Evolutionary conservation across 2,113 vertebrate species (phyloP), one percentile per base, ranked within the genome.

Genomic region (Hippopotamus amphibius): DNA sequence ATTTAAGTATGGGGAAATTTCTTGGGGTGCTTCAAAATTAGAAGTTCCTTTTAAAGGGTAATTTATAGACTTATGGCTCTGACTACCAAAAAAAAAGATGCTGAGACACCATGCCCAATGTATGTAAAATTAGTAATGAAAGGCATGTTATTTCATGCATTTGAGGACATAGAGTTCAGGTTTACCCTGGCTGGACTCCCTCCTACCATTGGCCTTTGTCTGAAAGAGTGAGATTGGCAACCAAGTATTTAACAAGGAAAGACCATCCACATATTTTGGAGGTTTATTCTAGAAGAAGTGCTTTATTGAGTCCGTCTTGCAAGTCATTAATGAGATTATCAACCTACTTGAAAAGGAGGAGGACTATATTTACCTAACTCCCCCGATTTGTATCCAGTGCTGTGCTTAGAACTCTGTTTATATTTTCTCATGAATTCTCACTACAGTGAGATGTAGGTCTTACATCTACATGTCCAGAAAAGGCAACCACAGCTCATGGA

Each of bases 261-360:
- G 28, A 50, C 41, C 11, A n/a, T 76, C 79, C 14, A 2, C 7
- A 4, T 59, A 48, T 33, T 71, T 79, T 79, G 61, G 90, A 72
- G 53, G 77, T 46, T 48, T 76, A 30, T 53, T 97, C 95, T 93
- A 88, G 90, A 97, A 97, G 61, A n/a, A 95, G 69, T 14, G 37
- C 37, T 69, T 88, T 48, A 14, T 65, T 11, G 11, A 66, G 21
- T 50, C 85, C 65, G 14, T 55, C 81, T 89, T 86, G 13, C 3
- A 26, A 63, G 9, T 28, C 79, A 55, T 86, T 72, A 59, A 59
- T 79, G 48, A 63, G 19, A 61, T 57, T 30, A 95, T 72, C 46
- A 57, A 48, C 41, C 43, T 41, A 11, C 37, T 22, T 57, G 74
- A 82, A n/a, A 12, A 57, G 65, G 59, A 66, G 63, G 76, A 81